Conservation (phyloP, 2,888 invertebrate genomes). For the Atrina japonica region DNA sequence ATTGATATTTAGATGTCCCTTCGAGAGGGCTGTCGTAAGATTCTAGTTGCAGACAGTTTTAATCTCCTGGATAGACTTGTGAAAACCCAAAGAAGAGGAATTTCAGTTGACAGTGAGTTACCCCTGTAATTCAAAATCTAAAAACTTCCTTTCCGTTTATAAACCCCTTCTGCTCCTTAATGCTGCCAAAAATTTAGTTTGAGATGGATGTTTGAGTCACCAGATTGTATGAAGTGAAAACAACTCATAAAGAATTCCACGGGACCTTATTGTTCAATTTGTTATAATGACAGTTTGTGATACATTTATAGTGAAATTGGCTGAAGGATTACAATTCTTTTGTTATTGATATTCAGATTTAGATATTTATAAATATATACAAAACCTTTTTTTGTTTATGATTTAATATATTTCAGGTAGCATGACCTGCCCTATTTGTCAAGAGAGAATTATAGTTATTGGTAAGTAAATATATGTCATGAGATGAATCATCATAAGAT, state of each 20-base stretch:
- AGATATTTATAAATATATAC: too few relatives aligned
- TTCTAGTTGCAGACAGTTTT: constrained; percentile 94
- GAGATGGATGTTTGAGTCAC: not conserved
- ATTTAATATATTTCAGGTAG: constrained; percentile 89
- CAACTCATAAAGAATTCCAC: too few relatives aligned
- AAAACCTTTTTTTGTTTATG: too few relatives aligned
- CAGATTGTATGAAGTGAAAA: not conserved
- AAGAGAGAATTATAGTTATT: constrained; percentile 88
- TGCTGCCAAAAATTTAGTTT: not conserved
- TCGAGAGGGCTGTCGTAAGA: constrained; percentile 93
- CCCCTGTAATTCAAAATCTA: too few relatives aligned
- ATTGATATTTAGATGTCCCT: constrained; percentile 86
- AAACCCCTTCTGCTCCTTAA: not conserved
- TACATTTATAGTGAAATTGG: too few relatives aligned
- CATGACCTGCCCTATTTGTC: constrained; percentile 90
- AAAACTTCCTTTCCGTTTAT: not conserved
- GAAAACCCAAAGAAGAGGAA: constrained; percentile 88
- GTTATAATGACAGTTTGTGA: too few relatives aligned
- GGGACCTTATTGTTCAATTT: too few relatives aligned
- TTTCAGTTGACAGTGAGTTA: constrained; percentile 84
- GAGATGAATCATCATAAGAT: too few relatives aligned
- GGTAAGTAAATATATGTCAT: constrained; percentile 82
- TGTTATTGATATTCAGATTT: too few relatives aligned
- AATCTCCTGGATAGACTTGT: constrained; percentile 91
- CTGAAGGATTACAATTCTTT: too few relatives aligned